Percentiles rank a stretch among this genome's conserved stretches.
These are phyloP conservation scores for Heliconius himera DNA, from an alignment of 1,140 invertebrate species.

Conservation along the genomic window DNA sequence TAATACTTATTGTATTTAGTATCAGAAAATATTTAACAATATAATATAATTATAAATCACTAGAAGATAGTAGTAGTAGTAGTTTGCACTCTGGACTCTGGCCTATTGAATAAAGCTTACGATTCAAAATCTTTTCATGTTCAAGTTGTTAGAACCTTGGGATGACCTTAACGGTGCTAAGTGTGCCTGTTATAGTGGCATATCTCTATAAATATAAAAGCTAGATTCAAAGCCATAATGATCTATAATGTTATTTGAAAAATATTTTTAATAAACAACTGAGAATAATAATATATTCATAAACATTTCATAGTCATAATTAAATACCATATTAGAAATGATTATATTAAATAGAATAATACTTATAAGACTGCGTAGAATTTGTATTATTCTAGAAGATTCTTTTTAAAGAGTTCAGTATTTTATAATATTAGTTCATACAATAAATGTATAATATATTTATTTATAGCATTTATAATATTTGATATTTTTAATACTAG, in stretches of 20 bases:
- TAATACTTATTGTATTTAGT: too few relatives aligned
- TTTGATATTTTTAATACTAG: too few relatives aligned
- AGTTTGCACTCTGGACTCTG: background rate
- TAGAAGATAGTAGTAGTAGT: background rate
- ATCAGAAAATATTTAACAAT: background rate
- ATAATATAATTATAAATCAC: background rate
- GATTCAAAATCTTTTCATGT: slow-evolving; percentile 9
- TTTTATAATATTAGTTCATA: too few relatives aligned
- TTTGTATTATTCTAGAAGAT: too few relatives aligned
- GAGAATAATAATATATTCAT: too few relatives aligned
- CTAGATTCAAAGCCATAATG: background rate
- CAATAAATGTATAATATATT: too few relatives aligned
- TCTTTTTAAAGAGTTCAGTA: too few relatives aligned
- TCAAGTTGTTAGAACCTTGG: slow-evolving; percentile 2
- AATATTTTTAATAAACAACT: background rate
- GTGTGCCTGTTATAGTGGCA: background rate
- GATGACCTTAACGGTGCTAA: background rate
- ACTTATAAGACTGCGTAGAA: too few relatives aligned
- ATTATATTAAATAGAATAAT: too few relatives aligned
- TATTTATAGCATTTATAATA: too few relatives aligned
- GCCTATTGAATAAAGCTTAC: slow-evolving; percentile 11
- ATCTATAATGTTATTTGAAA: slow-evolving; percentile 10
- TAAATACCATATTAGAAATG: too few relatives aligned
- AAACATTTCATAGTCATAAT: too few relatives aligned
- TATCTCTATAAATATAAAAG: background rate